phyloP scores from a whole-genome alignment of 2,797 vertebrate genomes.

The Rhynchonycteris naso region DNA sequence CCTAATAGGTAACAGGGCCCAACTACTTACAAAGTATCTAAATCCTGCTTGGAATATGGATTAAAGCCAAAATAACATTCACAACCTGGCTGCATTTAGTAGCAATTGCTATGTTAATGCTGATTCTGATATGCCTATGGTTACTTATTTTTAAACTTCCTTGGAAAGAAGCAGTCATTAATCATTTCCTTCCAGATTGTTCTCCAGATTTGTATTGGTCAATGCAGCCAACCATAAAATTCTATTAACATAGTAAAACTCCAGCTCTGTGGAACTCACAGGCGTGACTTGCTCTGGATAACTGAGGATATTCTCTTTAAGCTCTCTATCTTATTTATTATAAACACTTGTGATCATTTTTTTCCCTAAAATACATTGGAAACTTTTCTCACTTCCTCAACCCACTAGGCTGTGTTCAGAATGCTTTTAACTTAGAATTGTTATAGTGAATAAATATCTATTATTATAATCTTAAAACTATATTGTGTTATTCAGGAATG shows the following conservation, averaged over 20 bases:
- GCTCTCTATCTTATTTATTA: background rate
- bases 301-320: background rate
- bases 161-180: slow-evolving; percentile 57
- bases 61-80: slow-evolving; percentile 27
- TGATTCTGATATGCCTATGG: background rate
- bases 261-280: background rate
- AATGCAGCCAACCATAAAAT: slow-evolving; percentile 17
- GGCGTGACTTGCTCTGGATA: background rate
- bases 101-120: background rate
- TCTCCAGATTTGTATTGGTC: slow-evolving; percentile 41
- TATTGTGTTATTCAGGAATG: background rate
- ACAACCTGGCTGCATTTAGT: background rate
- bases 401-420: background rate
- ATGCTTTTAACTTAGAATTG: background rate
- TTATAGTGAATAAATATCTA: background rate
- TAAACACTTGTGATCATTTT: background rate
- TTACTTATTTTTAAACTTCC: slow-evolving; percentile 70
- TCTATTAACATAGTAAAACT: slow-evolving; percentile 31
- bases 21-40: background rate
- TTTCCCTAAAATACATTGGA: background rate
- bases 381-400: slow-evolving; percentile 13
- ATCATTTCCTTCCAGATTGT: slow-evolving; percentile 61
- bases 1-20: background rate
- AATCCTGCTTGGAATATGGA: background rate
- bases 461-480: background rate